Evolutionary conservation across 2,797 vertebrate species (phyloP), one percentile per base, ranked within the genome.

Genomic region (Oreochromis grahami): DNA sequence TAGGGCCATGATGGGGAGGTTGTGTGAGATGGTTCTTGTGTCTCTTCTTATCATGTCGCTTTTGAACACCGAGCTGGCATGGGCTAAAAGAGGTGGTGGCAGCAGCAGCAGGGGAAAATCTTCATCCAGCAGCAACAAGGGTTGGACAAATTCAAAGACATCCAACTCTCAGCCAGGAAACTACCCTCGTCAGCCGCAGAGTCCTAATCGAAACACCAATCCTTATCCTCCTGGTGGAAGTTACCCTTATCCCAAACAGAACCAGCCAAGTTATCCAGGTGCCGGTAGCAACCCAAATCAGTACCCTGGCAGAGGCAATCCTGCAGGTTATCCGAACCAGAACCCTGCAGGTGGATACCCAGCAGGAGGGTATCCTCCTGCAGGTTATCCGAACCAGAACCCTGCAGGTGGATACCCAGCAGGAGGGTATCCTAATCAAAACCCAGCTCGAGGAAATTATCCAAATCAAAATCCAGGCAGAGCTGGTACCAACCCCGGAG

Each of bases 151-250:
- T 1, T 88, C 95, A 2, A 95, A 94, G 79, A 86, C 93, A 11
- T 65, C 93, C 51, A 86, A 55, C 78, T 82, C 93, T 29, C 86
- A 93, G 45, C 81, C 91, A 2, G 88, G 76, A 77, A 94, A 63
- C 81, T 92, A 94, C 45, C 94, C 94, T 5, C 83, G 88, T 50
- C 93, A 94, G 84, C 93, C 93, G 2, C 91, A 94, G 79, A 85
- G 5, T 53, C 91, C 95, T 68, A 93, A 88, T 55, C 87, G 86
- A 15, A 95, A 94, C 85, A 10, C 77, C 56, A 96, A 95, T 41
- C 95, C 95, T 1, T 95, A 96, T 76, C 95, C 95, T 4, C 3
- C 89, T 10, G 94, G 94, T 36, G 96, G 96, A 51, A 96, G 89
- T 84, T 96, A 96, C 48, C 94, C 94, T 8, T 52, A 89, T 21